Evolutionary conservation across 1,140 invertebrate species (phyloP).

Genomic region (Bombus waltoni): DNA sequence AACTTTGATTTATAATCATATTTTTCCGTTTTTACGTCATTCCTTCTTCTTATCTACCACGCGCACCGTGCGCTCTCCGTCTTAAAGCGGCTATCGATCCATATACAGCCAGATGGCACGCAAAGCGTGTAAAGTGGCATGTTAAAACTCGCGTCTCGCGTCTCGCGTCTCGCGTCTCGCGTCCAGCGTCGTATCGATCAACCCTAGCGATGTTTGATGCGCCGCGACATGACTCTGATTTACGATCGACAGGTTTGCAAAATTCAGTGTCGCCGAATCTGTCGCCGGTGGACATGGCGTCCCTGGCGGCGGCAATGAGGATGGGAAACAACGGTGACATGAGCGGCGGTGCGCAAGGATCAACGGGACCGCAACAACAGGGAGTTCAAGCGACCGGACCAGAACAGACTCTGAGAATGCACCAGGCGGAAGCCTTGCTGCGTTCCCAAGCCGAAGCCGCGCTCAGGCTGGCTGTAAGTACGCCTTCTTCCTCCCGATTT

Average conservation of each 20-base stretch:
- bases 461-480: conserved; percentile 88
- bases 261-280: conserved; percentile 81
- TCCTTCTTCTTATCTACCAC: background rate
- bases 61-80: background rate
- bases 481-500: background rate
- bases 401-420: conserved; percentile 89
- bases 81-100: background rate
- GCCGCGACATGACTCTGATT: no score
- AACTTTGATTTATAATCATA: conserved; percentile 61
- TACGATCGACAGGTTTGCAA: conserved; percentile 74
- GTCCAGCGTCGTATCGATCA: no score
- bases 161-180: no score
- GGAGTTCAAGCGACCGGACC: conserved; percentile 84
- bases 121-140: background rate
- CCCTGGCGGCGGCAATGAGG: conserved; percentile 90
- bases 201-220: no score
- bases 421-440: conserved; percentile 90
- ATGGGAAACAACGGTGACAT: conserved; percentile 86
- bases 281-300: conserved; percentile 88
- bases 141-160: no score
- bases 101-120: background rate
- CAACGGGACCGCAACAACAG: conserved; percentile 83
- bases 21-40: conserved; percentile 7
- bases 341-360: conserved; percentile 82
- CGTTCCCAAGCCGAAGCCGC: conserved; percentile 92